A percentile compares a stretch with the other conserved stretches of the same genome.
Conservation (phyloP, 2,888 invertebrate genomes). For the Halictus ligatus region DNA sequence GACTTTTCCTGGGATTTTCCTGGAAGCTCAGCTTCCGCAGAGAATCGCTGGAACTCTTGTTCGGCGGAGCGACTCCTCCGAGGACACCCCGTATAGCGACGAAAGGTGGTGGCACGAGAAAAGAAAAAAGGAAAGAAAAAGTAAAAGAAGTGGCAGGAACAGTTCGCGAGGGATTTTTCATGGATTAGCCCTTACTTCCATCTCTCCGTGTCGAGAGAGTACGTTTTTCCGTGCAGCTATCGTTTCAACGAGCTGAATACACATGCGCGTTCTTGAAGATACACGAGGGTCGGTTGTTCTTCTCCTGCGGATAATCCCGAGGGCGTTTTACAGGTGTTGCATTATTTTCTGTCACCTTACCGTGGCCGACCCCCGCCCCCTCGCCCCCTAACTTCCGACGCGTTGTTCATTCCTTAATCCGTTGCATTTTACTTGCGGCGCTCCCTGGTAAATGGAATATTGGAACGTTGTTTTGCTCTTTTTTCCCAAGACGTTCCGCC, state of each 20-base stretch:
- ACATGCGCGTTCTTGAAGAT: constrained; percentile 24
- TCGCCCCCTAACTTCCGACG: background rate
- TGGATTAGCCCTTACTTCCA: constrained; percentile 53
- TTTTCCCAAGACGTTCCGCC: background rate
- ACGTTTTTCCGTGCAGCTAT: constrained; percentile 35
- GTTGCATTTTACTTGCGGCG: background rate
- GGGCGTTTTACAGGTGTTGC: constrained; percentile 54
- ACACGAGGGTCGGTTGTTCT: constrained; percentile 31
- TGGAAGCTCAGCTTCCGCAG: background rate
- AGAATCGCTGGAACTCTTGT: background rate
- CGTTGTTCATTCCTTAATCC: constrained; percentile 22
- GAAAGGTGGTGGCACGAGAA: background rate
- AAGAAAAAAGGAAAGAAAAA: background rate
- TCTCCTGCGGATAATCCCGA: constrained; percentile 49
- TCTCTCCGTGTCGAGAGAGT: constrained; percentile 16
- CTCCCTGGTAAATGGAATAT: background rate
- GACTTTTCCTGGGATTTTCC: background rate
- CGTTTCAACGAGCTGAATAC: constrained; percentile 38
- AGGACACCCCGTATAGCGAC: too few relatives aligned
- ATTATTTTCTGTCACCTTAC: constrained; percentile 48
- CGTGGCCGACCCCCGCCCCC: background rate
- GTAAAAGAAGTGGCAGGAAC: background rate
- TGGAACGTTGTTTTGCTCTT: background rate
- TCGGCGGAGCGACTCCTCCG: too few relatives aligned
- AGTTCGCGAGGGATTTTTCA: constrained; percentile 56